Evolutionary conservation across 2,888 invertebrate genomes (phyloP), one percentile per base, ranked within the genome.

Genomic region (Periphyllus acericola): DNA sequence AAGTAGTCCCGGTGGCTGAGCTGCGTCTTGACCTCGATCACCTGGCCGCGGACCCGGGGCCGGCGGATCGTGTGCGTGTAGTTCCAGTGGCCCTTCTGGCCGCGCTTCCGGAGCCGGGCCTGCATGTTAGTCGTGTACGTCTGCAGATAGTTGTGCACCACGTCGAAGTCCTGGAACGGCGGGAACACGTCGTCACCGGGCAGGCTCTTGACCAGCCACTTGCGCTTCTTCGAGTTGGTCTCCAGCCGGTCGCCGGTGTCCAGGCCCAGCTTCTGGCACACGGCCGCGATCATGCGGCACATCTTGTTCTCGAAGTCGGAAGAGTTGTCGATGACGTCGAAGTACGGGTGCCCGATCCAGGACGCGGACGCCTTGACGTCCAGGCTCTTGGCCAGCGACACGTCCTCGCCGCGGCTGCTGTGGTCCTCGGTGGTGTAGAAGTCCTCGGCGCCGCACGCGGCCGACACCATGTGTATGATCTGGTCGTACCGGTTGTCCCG

Each of bases 331-430:
- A 99, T 97, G 55, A 99, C 98, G 93, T 99, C 99, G 92, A 98
- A 98, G 92, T 99, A 99, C 0, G 99, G 99, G 93, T 99, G 99
- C 0, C 99, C 99, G 89, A 99, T 95, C 99, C 99, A 99, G 0
- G 99, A 96, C 60, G 97, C 96, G 3, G 98, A 97, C 0, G 99
- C 98, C 91, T 96, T 96, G 91, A 95, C 94, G 92, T 99, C 99
- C 90, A 98, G 92, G 90, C 96, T 95, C 76, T 96, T 93, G 0
- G 99, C 99, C 90, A 96, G 92, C 89, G 95, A 96, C 52, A 99
- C 94, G 88, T 96, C 96, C 92, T 99, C 99, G 0, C 96, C 96
- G 25, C 99, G 95, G 90, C 98, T 97, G 32, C 95, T 95, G 92
- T 99, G 99, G 91, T 98, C 99, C 93, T 97, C 97, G n/a, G 96